Conservation (phyloP, 2,113 vertebrate genomes). For the Rhipidura dahli region DNA sequence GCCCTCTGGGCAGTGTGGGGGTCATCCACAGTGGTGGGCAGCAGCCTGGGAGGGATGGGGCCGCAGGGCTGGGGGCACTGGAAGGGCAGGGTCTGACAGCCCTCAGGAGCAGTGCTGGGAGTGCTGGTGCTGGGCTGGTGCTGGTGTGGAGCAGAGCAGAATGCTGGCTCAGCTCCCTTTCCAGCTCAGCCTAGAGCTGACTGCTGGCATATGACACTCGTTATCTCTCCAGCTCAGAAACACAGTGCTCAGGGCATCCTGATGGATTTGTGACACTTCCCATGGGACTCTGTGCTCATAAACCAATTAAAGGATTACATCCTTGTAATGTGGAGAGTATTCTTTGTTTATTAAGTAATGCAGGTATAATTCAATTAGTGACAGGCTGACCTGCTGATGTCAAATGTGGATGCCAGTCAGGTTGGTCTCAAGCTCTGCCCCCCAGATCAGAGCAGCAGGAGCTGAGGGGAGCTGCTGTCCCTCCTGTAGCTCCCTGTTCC, state of each 20-base stretch:
- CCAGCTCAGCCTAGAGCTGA: neutral
- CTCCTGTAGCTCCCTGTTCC: neutral
- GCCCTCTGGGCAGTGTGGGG: neutral
- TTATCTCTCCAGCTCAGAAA: conserved; percentile 47
- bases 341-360: conserved; percentile 58
- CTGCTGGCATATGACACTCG: neutral
- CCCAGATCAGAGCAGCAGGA: rapidly evolving
- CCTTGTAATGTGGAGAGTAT: conserved; percentile 7
- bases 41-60: neutral
- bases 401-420: neutral
- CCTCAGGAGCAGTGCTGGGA: neutral
- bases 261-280: conserved; percentile 56
- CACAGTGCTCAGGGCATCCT: conserved; percentile 22
- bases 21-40: rapidly evolving
- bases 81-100: rapidly evolving
- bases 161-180: neutral
- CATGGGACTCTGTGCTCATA: conserved; percentile 15
- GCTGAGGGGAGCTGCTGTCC: neutral
- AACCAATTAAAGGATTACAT: conserved; percentile 63
- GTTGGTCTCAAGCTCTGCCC: neutral
- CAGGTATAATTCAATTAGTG: conserved; percentile 56
- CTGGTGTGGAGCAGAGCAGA: neutral
- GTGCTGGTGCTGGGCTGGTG: no score
- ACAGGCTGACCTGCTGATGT: conserved; percentile 23
- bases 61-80: neutral